Conservation (phyloP, 2,888 invertebrate genomes). For the Cabera pusaria region DNA sequence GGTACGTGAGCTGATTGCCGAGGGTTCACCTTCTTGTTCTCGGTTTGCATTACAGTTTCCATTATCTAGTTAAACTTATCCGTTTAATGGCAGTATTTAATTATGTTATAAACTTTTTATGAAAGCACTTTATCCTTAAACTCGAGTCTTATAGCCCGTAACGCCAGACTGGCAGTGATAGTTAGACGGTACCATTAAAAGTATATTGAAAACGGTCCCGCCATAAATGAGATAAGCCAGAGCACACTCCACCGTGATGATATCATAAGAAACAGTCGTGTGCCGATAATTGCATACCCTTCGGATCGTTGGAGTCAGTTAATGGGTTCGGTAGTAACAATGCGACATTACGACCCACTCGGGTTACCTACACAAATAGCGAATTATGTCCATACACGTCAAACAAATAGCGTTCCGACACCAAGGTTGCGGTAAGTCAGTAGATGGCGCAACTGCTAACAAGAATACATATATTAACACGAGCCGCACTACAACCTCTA, state of each 20-base stretch:
- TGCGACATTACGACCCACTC: slow-evolving; percentile 69
- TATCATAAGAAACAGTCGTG: slow-evolving; percentile 55
- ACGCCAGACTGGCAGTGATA: slow-evolving; percentile 38
- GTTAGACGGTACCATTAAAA: slow-evolving; percentile 43
- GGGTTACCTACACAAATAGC: slow-evolving; percentile 63
- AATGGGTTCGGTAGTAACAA: slow-evolving; percentile 65
- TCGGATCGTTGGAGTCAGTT: slow-evolving; percentile 54
- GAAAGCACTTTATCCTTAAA: slow-evolving; percentile 33
- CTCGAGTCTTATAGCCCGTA: slow-evolving; percentile 37
- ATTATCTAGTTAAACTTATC: slow-evolving; percentile 43
- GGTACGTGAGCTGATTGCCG: slow-evolving; percentile 71
- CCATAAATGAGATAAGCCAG: slow-evolving; percentile 37
- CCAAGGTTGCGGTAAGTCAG: slow-evolving; percentile 62
- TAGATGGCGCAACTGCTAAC: slow-evolving; percentile 54
- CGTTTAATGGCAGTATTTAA: slow-evolving; percentile 38
- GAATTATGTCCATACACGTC: slow-evolving; percentile 65
- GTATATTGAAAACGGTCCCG: slow-evolving; percentile 42
- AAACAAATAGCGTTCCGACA: slow-evolving; percentile 61
- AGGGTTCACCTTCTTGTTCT: slow-evolving; percentile 59
- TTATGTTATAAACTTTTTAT: slow-evolving; percentile 42
- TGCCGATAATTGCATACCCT: slow-evolving; percentile 55
- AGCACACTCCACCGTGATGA: slow-evolving; percentile 36
- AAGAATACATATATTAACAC: slow-evolving; percentile 43
- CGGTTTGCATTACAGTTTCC: slow-evolving; percentile 62
- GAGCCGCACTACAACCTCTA: slow-evolving; percentile 30